Base-by-base conservation (phyloP, 1,140 invertebrate genomes). In the Panagrolaimus sp. region DNA sequence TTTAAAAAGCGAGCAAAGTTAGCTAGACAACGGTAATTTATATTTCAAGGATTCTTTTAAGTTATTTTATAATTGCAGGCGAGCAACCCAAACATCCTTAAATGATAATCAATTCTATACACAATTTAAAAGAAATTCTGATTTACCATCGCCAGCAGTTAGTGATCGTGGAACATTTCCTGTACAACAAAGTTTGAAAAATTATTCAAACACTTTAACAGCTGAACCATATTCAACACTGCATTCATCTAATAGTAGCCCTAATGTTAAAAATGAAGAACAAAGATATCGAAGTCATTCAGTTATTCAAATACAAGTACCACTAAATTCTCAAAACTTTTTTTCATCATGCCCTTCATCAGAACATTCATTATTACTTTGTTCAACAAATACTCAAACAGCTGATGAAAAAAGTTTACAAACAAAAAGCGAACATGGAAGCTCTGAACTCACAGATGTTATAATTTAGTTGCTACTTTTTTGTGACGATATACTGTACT, bases 21-120 rank as follows among this genome's bases (percentile, higher is more conserved):
- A 16, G 51, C 20, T 20, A 57, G 20, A 57, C 51, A 57, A 27
- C 51, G 51, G 51, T 57, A 16, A 57, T 20, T 57, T 20, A 57
- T 20, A 20, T 20, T 11, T 27, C n/a, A 20, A 25, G 51, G 20
- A 57, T n/a, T 27, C 9, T 16, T 57, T 57, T 57, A 9, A 20
- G n/a, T 20, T 57, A 20, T 57, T 25, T 57, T 27, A n/a, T n/a
- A n/a, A n/a, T n/a, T 57, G 20, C 20, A 57, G 51, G 27, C 51
- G 51, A 20, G 51, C 51, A 5, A 57, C 51, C 9, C 51, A 57
- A 27, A 20, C 51, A 57, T 57, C 51, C 20, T 11, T 57, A 25
- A 57, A 57, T 57, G 51, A 57, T 16, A 25, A 25, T 57, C 51
- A 57, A 57, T 25, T 57, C n/a, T 57, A 57, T 27, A 27, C 51